These are phyloP conservation scores for Remorina albescens DNA, from an alignment of 2,797 vertebrate genomes.

Conservation along the genomic window DNA sequence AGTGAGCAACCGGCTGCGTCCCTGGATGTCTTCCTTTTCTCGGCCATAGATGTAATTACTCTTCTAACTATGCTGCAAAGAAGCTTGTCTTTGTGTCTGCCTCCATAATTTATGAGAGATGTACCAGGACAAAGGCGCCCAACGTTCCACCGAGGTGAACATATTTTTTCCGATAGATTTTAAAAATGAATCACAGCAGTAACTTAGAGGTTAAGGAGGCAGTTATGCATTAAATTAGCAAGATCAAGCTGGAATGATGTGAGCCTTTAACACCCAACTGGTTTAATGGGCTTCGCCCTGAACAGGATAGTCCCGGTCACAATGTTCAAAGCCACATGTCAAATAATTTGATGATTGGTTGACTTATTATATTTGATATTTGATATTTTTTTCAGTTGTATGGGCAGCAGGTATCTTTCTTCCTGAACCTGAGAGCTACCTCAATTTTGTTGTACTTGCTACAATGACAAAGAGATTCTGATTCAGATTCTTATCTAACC, in stretches of 20 bases:
- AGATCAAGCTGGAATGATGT: conserved; percentile 4
- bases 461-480: too few species aligned
- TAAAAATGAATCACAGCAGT: conserved; percentile 41
- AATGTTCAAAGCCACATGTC: background rate
- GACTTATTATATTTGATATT: too few species aligned
- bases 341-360: background rate
- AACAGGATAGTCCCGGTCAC: background rate
- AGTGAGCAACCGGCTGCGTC: conserved; percentile 27
- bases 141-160: conserved; percentile 34
- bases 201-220: conserved; percentile 14
- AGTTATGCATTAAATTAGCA: background rate
- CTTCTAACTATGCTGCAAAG: conserved; percentile 31
- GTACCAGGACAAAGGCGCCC: conserved; percentile 6
- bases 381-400: background rate
- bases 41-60: conserved; percentile 61
- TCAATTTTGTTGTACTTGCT: too few species aligned
- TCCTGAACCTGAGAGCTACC: too few species aligned
- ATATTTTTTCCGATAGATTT: conserved; percentile 12
- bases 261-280: background rate
- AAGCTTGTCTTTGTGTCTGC: conserved; percentile 37
- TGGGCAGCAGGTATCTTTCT: background rate
- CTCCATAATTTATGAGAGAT: conserved; percentile 60
- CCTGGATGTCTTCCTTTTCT: conserved; percentile 29
- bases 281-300: background rate
- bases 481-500: background rate